These are phyloP conservation scores for Sebastes matsubarae DNA, from an alignment of 2,797 vertebrate species.

Conservation along the genomic window DNA sequence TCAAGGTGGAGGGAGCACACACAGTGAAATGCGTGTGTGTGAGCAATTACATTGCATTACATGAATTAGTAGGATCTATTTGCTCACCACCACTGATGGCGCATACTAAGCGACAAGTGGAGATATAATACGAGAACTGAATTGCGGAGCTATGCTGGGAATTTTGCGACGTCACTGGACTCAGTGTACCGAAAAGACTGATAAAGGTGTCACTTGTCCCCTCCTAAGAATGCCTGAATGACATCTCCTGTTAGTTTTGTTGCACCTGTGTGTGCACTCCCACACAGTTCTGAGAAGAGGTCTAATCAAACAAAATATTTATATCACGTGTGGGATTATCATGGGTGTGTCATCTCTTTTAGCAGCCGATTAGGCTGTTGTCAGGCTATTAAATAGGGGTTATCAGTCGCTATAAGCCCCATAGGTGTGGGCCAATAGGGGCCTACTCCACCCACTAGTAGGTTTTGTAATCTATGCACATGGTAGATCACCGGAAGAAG, in stretches of 20 bases:
- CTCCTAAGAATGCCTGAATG: not conserved
- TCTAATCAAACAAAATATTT: not conserved
- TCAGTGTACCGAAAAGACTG: not conserved
- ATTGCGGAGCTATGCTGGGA: not conserved
- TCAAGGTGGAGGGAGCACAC: no score
- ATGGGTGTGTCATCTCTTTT: not conserved
- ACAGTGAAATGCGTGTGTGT: no score
- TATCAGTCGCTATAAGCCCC: no score
- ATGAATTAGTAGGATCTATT: not conserved
- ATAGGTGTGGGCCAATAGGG: no score
- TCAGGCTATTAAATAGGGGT: no score
- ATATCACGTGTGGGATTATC: not conserved
- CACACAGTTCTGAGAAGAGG: not conserved
- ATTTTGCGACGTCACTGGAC: not conserved
- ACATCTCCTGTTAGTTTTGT: not conserved
- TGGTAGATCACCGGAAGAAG: no score
- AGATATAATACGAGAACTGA: slow-evolving; percentile 14
- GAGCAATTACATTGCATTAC: not conserved
- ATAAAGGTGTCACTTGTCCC: not conserved
- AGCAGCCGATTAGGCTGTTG: no score
- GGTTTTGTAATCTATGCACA: no score
- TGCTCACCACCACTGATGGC: not conserved
- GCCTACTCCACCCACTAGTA: no score
- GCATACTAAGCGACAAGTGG: not conserved
- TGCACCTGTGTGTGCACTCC: not conserved